Percentiles rank a stretch among this genome's conserved stretches.
Evolutionary conservation across 2,113 vertebrate genomes (phyloP).

Genomic region (Muscicapa adusta): DNA sequence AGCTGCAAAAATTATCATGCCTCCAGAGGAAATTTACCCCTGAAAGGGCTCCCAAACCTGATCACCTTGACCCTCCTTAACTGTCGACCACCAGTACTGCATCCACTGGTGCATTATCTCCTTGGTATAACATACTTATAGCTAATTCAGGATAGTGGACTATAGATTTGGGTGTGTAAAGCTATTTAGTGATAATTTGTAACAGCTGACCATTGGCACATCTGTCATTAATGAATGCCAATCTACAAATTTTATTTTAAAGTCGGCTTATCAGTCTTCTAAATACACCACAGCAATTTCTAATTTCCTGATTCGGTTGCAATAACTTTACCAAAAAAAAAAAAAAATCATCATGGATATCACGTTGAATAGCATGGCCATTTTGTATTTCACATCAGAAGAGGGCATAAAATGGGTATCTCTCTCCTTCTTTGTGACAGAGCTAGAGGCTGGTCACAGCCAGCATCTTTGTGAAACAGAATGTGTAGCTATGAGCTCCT

Average conservation of each 20-base stretch:
- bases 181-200: neutral
- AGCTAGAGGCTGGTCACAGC: neutral
- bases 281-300: neutral
- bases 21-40: neutral
- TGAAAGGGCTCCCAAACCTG: neutral
- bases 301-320: neutral
- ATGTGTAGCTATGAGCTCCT: neutral
- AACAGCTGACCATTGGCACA: neutral
- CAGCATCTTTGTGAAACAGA: neutral
- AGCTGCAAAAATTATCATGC: neutral
- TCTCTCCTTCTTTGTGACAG: neutral
- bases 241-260: neutral
- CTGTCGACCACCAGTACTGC: neutral
- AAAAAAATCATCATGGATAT: fast-evolving
- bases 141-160: neutral
- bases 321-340: neutral
- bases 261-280: neutral
- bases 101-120: neutral
- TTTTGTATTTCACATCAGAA: neutral
- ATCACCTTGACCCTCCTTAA: neutral
- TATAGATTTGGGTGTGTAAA: neutral
- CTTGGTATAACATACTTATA: neutral
- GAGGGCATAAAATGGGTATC: neutral
- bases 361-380: fast-evolving
- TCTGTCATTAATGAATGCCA: neutral